Base-by-base conservation (phyloP, 2,888 invertebrate genomes). In the Eristalis arbustorum region DNA sequence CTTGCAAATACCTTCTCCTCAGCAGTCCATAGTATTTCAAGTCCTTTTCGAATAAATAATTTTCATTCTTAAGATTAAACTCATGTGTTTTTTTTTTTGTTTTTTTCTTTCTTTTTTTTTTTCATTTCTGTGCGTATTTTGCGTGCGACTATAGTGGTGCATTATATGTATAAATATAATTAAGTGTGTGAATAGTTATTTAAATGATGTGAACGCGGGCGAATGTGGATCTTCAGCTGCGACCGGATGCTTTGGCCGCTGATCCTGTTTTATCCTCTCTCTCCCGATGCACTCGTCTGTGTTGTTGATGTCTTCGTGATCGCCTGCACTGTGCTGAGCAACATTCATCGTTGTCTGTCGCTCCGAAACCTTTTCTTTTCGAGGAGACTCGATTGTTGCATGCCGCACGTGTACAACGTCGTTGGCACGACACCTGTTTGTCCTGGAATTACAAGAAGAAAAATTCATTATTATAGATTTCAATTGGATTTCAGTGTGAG, bases 341-440 rank as follows among this genome's bases (percentile, higher is more conserved):
- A 90, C 93, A 93, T 80, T 93, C 92, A 72, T 92, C 92, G 67
- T 88, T 94, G 93, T 90, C 94, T 90, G 89, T 91, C 90, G 88
- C 81, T 34, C 61, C 82, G 37, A 91, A 85, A 95, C 95, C 89
- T 94, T 94, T 92, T 95, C 95, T 68, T 91, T 91, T 88, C 90
- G 91, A 84, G 93, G 93, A 68, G 71, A 89, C 88, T 72, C 90
- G 89, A 89, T 94, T 95, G 88, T 94, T 95, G 92, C 96, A 96
- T 87, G 95, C 94, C 56, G 95, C 94, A 80, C 95, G 94, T n/a
- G 96, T 95, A 92, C 97, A 97, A 6, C 95, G 94, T 92, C 96
- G 95, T 89, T 96, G 95, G 92, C 98, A 98, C 81, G 95, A 96
- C 81, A 96, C 95, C 90, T 95, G 95, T 72, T 97, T 96, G 91